Conservation (phyloP, 1,140 invertebrate species). For the Belonocnema kinseyi region DNA sequence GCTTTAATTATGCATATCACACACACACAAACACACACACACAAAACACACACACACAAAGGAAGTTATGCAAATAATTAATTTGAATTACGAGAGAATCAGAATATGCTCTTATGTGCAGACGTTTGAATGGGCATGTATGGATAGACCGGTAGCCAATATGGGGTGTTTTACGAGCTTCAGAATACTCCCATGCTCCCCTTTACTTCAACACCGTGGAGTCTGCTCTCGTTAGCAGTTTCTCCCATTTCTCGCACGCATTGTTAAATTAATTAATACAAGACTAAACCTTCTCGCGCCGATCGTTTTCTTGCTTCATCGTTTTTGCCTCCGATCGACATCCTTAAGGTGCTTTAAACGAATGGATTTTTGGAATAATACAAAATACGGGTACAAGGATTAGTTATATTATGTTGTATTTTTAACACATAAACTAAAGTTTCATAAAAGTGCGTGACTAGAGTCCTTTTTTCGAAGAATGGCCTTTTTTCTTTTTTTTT, state of each 20-base stretch:
- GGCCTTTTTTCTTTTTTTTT: too few species aligned
- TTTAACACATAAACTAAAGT: too few species aligned
- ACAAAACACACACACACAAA: too few species aligned
- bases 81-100: conserved; percentile 58
- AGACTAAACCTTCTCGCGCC: conserved; percentile 45
- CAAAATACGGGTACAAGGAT: too few species aligned
- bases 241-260: conserved; percentile 52
- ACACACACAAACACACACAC: too few species aligned
- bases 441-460: too few species aligned
- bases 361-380: too few species aligned
- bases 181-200: conserved; percentile 38
- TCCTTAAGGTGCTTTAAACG: neutral
- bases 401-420: too few species aligned
- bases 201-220: conserved; percentile 25
- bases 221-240: conserved; percentile 50
- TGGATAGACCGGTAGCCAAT: conserved; percentile 8
- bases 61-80: conserved; percentile 65
- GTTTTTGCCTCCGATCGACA: neutral
- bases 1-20: conserved; percentile 44
- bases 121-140: neutral
- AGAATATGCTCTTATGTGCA: conserved; percentile 53
- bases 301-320: conserved; percentile 43
- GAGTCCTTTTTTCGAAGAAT: too few species aligned
- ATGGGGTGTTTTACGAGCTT: conserved; percentile 56
- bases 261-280: conserved; percentile 60